A percentile compares a stretch with the other conserved stretches of the same genome.
Evolutionary conservation across 2,888 invertebrate genomes (phyloP).

Genomic region (Augochlorella aurata): DNA sequence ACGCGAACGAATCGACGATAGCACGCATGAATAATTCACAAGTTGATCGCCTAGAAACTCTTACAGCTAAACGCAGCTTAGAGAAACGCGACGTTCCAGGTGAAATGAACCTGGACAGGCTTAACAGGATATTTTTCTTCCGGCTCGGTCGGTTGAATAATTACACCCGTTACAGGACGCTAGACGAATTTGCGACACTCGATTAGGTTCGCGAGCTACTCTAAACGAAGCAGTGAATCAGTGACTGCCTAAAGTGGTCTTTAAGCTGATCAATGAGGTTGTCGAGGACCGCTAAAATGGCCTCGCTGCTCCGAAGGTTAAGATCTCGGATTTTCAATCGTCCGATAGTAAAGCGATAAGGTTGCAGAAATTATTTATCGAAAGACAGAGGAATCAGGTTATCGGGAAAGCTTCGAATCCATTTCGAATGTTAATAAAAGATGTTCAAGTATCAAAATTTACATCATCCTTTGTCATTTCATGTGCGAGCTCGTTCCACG

Average conservation of each 20-base stretch:
- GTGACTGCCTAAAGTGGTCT: slow-evolving; percentile 44
- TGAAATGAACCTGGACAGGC: neutral
- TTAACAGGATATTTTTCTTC: neutral
- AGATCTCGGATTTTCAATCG: slow-evolving; percentile 29
- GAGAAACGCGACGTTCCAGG: neutral
- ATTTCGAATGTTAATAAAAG: too few relatives aligned
- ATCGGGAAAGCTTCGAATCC: too few relatives aligned
- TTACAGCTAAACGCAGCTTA: neutral
- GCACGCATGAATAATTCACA: too few relatives aligned
- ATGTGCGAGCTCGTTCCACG: too few relatives aligned
- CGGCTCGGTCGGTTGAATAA: neutral
- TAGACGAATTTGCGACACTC: slow-evolving; percentile 50
- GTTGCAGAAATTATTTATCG: too few relatives aligned
- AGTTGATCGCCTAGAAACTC: neutral
- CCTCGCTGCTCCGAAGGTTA: slow-evolving; percentile 36
- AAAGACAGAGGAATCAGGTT: too few relatives aligned
- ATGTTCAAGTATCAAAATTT: too few relatives aligned
- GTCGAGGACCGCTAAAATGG: slow-evolving; percentile 45
- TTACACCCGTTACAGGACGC: neutral
- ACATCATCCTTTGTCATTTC: too few relatives aligned
- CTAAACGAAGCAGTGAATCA: slow-evolving; percentile 44
- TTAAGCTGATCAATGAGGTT: slow-evolving; percentile 49
- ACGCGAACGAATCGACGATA: too few relatives aligned
- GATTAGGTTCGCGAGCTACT: slow-evolving; percentile 34
- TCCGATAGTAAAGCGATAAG: too few relatives aligned